A percentile compares a stretch with the other conserved stretches of the same genome.
Conservation (phyloP, 2,888 invertebrate species). For the Epinotia demarniana region DNA sequence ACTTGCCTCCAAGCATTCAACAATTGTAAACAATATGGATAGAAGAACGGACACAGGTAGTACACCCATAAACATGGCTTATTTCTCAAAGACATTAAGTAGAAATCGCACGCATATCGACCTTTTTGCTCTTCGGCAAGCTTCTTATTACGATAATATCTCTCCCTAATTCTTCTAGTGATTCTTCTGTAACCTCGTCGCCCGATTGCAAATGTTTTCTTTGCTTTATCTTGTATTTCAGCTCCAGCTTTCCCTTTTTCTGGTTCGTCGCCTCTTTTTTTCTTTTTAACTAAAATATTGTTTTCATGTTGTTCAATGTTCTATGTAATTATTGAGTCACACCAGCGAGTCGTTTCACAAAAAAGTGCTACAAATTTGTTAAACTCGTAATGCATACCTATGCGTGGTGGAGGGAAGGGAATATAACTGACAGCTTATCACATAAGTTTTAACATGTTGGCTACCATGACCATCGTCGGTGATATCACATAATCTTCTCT, state of each 20-base stretch:
- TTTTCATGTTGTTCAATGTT: too few species aligned
- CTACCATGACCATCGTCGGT: too few species aligned
- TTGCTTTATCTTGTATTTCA: background rate
- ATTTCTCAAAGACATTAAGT: constrained; percentile 21
- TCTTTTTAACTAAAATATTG: background rate
- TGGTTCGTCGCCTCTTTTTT: too few species aligned
- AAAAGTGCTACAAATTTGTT: too few species aligned
- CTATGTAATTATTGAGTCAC: too few species aligned
- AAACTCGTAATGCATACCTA: too few species aligned
- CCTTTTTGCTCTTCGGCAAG: constrained; percentile 23
- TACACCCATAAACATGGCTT: constrained; percentile 32
- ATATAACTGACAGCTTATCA: too few species aligned
- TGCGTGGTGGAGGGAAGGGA: too few species aligned
- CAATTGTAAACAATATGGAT: constrained; percentile 13
- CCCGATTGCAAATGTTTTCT: background rate
- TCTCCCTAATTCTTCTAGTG: constrained; percentile 23
- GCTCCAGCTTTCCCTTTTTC: background rate
- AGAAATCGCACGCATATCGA: constrained; percentile 25
- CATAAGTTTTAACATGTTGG: too few species aligned
- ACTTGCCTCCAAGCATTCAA: constrained; percentile 13
- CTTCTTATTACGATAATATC: constrained; percentile 28
- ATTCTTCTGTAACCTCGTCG: constrained; percentile 17
- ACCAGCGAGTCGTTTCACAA: too few species aligned
- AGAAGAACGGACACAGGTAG: constrained; percentile 24
- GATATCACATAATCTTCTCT: too few species aligned